Evolutionary conservation across 1,140 invertebrate species (phyloP), one percentile per base, ranked within the genome.

Genomic region (Araneus ventricosus): DNA sequence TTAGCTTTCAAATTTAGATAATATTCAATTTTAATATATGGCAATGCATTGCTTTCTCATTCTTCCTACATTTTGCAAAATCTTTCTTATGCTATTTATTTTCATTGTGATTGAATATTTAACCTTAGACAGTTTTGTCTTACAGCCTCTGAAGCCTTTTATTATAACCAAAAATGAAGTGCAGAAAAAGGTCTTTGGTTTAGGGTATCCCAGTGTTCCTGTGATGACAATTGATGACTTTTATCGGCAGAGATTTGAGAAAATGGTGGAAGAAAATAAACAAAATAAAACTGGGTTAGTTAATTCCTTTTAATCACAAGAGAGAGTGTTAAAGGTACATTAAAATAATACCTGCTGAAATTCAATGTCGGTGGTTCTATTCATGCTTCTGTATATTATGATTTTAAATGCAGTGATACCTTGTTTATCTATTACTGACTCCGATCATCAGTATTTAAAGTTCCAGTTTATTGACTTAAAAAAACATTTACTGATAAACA

Each of bases 171-270:
- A 97, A 94, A 97, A 99, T 96, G 97, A 97, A 61, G 93, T 98
- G 0, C 98, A 99, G 95, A 99, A 99, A 95, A 96, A 98, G 93
- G 98, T 99, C 4, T 99, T 97, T 96, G 99, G 99, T 10, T 96
- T 97, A 63, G 99, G 99, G 0, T 99, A 99, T 96, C 99, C 99
- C 0, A 97, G 98, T 95, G 95, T 99, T 90, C 99, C 99, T 0
- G 97, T 98, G 1, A 96, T 99, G 95, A 98, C 98, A 0, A 97
- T 99, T 0, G 97, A 99, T 95, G 99, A 99, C 95, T 99, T 99
- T 96, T 99, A 99, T 95, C 97, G 99, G 82, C 96, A 99, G 95
- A 96, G 98, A 94, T 88, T 93, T 94, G 30, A 63, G 24, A 80
- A 93, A n/a, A 82, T 90, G 67, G 87, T 94, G 6, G 22, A 92